A percentile compares a stretch with the other conserved stretches of the same genome.
Conservation (phyloP, 1,140 invertebrate species). For the Antheraea pernyi region DNA sequence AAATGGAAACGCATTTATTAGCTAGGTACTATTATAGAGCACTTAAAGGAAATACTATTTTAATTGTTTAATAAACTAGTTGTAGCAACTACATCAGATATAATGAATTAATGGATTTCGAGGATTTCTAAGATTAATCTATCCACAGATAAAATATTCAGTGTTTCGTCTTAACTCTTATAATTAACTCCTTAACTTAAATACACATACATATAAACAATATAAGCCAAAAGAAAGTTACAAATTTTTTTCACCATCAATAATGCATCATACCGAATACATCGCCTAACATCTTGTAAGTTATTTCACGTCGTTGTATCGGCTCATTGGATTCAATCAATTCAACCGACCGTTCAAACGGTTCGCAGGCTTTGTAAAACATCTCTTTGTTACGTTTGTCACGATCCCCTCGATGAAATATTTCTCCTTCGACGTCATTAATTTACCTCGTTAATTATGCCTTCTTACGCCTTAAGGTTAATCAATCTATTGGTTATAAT, state of each 20-base stretch:
- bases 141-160: no score
- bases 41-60: no score
- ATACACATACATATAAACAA: no score
- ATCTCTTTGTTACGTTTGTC: slow-evolving; percentile 1
- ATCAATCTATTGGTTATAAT: not conserved
- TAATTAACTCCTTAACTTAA: no score
- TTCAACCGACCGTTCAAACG: not conserved
- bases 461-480: not conserved
- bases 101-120: no score
- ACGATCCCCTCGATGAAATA: not conserved
- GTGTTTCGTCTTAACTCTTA: no score
- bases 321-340: slow-evolving; percentile 4
- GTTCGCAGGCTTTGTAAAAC: not conserved
- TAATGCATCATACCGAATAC: not conserved
- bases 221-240: not conserved
- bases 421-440: not conserved
- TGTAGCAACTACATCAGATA: no score
- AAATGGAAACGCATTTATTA: no score
- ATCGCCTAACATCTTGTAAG: not conserved
- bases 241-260: not conserved
- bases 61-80: no score
- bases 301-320: not conserved
- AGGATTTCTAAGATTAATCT: no score
- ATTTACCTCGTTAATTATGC: not conserved
- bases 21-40: no score